Evolutionary conservation across 35 echinoderm and acorn worm species (phyloP).

Genomic region (Antedon bifida): DNA sequence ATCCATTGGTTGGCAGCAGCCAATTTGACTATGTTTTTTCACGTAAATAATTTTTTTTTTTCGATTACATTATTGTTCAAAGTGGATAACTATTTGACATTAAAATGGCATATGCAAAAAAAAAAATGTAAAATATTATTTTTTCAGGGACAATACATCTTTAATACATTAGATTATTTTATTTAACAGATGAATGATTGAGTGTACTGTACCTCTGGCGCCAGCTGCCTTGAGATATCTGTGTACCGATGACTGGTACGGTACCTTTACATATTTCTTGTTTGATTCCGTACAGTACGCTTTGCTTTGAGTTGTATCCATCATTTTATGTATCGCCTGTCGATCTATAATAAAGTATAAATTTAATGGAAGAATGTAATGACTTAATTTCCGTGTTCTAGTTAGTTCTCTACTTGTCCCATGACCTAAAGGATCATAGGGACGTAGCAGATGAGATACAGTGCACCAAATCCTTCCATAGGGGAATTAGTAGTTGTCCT

Average conservation of each 20-base stretch:
- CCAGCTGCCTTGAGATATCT: conserved; percentile 60
- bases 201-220: conserved; percentile 20
- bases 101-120: too few species aligned
- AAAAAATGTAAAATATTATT: background rate
- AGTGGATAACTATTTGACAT: too few species aligned
- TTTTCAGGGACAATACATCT: too few species aligned
- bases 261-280: conserved; percentile 15
- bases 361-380: background rate
- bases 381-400: too few species aligned
- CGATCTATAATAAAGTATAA: conserved; percentile 18
- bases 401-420: background rate
- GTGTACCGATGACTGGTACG: conserved; percentile 39
- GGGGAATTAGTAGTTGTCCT: too few species aligned
- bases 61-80: background rate
- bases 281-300: conserved; percentile 4
- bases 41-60: background rate
- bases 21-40: too few species aligned
- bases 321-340: conserved; percentile 37
- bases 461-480: background rate
- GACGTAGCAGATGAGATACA: too few species aligned
- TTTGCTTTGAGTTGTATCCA: conserved; percentile 15
- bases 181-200: too few species aligned
- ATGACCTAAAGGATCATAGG: background rate
- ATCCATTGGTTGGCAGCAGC: background rate
- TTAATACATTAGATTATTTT: background rate